Evolutionary conservation across 2,113 vertebrate species (phyloP).

Genomic region (Tachycineta bicolor): DNA sequence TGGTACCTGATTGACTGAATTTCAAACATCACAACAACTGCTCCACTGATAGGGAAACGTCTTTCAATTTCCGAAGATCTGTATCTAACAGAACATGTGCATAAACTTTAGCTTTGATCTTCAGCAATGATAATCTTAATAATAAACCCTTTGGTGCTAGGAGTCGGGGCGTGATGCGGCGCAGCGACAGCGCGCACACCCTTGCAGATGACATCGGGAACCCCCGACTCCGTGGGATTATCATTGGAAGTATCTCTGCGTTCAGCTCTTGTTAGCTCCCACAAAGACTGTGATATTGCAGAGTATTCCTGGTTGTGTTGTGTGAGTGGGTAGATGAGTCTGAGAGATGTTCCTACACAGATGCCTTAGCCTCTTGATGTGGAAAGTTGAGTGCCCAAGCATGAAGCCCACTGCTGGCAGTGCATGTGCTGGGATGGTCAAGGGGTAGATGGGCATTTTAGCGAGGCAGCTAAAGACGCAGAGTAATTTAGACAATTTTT

Average conservation of each 20-base stretch:
- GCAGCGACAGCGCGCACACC: background rate
- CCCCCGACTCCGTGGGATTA: constrained; percentile 26
- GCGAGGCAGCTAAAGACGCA: constrained; percentile 77
- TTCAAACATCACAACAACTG: constrained; percentile 35
- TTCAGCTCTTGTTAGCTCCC: constrained; percentile 59
- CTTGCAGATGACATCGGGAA: background rate
- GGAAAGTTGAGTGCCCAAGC: constrained; percentile 8
- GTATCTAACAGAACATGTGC: constrained; percentile 57
- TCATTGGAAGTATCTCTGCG: constrained; percentile 28
- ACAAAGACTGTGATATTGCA: constrained; percentile 34
- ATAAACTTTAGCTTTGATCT: constrained; percentile 71
- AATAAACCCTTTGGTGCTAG: constrained; percentile 79
- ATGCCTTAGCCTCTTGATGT: constrained; percentile 71
- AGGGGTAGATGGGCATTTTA: constrained; percentile 73
- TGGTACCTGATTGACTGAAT: constrained; percentile 66
- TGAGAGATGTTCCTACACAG: constrained; percentile 38
- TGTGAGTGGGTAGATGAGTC: constrained; percentile 52
- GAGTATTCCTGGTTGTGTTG: background rate
- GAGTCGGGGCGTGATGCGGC: constrained; percentile 53
- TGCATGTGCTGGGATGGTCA: constrained; percentile 63
- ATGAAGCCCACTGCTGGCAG: constrained; percentile 76
- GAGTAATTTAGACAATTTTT: constrained; percentile 61
- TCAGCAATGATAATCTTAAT: constrained; percentile 75
- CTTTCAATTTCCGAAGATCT: constrained; percentile 49
- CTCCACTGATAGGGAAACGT: background rate